phyloP scores from a whole-genome alignment of 2,113 vertebrate genomes.

The Reinhardtius hippoglossoides region DNA sequence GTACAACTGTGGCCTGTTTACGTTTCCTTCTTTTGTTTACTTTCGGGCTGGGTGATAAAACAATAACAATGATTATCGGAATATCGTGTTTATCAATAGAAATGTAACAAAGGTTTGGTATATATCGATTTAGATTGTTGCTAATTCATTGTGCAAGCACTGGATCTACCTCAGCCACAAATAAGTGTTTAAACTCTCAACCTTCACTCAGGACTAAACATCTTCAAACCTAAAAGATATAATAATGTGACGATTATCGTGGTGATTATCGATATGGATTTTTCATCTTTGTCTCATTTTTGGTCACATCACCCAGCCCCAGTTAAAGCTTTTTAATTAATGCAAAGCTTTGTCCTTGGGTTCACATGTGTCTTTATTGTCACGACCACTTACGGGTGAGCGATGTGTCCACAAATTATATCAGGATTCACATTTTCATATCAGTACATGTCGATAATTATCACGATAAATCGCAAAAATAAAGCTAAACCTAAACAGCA shows the following conservation, averaged over 20 bases:
- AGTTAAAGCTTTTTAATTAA: neutral
- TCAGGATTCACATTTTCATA: too few relatives aligned
- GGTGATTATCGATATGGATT: neutral
- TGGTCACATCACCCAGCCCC: neutral
- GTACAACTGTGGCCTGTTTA: too few relatives aligned
- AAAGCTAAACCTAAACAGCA: too few relatives aligned
- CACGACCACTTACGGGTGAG: slow-evolving; percentile 1
- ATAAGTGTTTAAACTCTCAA: too few relatives aligned
- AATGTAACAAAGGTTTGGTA: neutral
- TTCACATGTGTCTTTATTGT: slow-evolving; percentile 42
- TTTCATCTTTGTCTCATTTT: neutral
- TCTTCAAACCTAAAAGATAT: too few relatives aligned
- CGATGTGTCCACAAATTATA: neutral
- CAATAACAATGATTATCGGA: neutral
- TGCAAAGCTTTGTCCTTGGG: slow-evolving; percentile 53
- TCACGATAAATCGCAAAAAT: too few relatives aligned
- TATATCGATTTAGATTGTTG: too few relatives aligned
- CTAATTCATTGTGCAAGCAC: too few relatives aligned
- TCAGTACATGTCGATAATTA: too few relatives aligned
- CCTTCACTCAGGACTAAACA: too few relatives aligned
- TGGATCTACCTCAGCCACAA: too few relatives aligned
- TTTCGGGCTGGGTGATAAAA: neutral
- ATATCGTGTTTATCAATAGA: neutral
- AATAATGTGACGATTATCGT: too few relatives aligned
- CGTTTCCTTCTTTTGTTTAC: neutral